Evolutionary conservation across 2,888 invertebrate species (phyloP).

Genomic region (Pterostichus niger): DNA sequence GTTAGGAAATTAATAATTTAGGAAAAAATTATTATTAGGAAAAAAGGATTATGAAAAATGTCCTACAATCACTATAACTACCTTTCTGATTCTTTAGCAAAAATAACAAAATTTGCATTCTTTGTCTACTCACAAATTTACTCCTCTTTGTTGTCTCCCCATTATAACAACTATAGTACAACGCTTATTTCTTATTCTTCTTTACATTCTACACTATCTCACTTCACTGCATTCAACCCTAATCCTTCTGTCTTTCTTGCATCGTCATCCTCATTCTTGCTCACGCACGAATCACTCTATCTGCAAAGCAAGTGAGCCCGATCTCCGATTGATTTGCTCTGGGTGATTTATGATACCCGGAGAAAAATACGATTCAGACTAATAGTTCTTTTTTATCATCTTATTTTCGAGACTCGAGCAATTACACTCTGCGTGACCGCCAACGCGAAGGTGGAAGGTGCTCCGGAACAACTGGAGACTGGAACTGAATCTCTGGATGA

Average conservation of each 20-base stretch:
- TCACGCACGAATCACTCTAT: slow-evolving; percentile 29
- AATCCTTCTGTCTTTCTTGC: background rate
- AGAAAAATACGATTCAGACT: slow-evolving; percentile 48
- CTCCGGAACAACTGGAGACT: slow-evolving; percentile 32
- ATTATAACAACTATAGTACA: too few relatives aligned
- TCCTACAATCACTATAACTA: too few relatives aligned
- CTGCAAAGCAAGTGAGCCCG: slow-evolving; percentile 15
- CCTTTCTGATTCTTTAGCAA: too few relatives aligned
- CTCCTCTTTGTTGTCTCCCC: too few relatives aligned
- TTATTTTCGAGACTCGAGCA: slow-evolving; percentile 46
- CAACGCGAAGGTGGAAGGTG: slow-evolving; percentile 22
- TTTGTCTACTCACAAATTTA: too few relatives aligned
- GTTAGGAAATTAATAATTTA: too few relatives aligned
- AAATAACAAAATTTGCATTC: too few relatives aligned
- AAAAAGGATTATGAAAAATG: too few relatives aligned
- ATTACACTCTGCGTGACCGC: slow-evolving; percentile 52
- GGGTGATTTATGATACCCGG: slow-evolving; percentile 48
- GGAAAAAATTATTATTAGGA: too few relatives aligned
- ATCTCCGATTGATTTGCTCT: slow-evolving; percentile 43
- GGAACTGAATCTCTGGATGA: slow-evolving; percentile 37
- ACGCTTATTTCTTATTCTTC: too few relatives aligned
- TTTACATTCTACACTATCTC: too few relatives aligned
- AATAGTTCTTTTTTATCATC: slow-evolving; percentile 59
- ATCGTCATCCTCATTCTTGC: background rate
- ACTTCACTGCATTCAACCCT: background rate